Conservation (phyloP, 1,140 invertebrate species). For the Dreissena rostriformis region DNA sequence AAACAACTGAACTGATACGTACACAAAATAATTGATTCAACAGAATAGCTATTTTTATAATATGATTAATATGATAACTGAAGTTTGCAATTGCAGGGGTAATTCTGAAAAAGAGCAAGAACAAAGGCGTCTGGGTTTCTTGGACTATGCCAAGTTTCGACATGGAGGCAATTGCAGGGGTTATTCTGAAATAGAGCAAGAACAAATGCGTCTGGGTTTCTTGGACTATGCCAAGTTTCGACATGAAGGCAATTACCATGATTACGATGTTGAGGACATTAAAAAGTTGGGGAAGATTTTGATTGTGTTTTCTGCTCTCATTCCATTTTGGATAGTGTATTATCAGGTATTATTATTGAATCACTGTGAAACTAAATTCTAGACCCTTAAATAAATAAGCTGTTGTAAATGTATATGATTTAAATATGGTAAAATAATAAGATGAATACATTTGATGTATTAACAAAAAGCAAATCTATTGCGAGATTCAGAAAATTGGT, state of each 20-base stretch:
- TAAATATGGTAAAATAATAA: too few species aligned
- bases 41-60: too few species aligned
- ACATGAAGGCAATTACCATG: slow-evolving; percentile 83
- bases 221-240: slow-evolving; percentile 83
- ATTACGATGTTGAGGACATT: slow-evolving; percentile 83
- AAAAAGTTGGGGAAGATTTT: slow-evolving; percentile 81
- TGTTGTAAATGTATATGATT: not conserved
- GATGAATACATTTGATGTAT: too few species aligned
- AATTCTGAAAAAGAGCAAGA: too few species aligned
- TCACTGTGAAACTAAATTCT: not conserved
- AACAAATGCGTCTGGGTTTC: slow-evolving; percentile 68
- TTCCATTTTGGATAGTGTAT: slow-evolving; percentile 84
- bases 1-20: too few species aligned
- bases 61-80: too few species aligned
- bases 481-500: too few species aligned
- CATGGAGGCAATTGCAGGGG: slow-evolving; percentile 15
- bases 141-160: too few species aligned
- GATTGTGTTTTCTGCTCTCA: slow-evolving; percentile 81
- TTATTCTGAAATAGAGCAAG: slow-evolving; percentile 32
- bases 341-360: slow-evolving; percentile 80
- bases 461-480: too few species aligned
- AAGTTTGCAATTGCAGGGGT: too few species aligned
- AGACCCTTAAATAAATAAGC: not conserved
- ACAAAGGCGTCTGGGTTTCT: too few species aligned
- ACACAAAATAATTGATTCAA: too few species aligned